phyloP scores from a whole-genome alignment of 2,797 vertebrate species.

The Catamblyrhynchus diadema region DNA sequence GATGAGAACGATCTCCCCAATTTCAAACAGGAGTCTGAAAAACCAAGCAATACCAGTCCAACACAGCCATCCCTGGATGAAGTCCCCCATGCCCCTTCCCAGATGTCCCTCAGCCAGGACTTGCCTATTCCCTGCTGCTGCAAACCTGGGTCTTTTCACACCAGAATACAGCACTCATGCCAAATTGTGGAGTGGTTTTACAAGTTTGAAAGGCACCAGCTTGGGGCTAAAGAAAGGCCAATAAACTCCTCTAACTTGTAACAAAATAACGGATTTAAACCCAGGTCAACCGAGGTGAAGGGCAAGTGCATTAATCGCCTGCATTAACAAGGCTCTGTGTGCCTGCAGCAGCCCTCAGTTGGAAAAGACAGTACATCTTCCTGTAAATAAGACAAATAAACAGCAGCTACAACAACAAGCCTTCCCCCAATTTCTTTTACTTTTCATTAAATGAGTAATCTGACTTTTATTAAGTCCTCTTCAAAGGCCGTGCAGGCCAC shows the following conservation, averaged over 20 bases:
- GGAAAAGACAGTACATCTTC: constrained; percentile 9
- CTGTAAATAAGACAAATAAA: constrained; percentile 57
- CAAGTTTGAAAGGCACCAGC: constrained; percentile 26
- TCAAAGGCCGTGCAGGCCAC: not conserved
- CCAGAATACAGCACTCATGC: not conserved
- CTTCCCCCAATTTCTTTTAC: not conserved
- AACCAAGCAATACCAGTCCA: not conserved
- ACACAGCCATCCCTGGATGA: accelerated
- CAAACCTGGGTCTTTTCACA: not conserved
- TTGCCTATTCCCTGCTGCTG: not conserved
- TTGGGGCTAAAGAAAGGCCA: constrained; percentile 17
- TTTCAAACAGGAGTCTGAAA: not conserved
- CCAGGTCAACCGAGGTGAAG: constrained; percentile 55
- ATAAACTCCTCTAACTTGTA: constrained; percentile 37
- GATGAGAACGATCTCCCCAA: not conserved
- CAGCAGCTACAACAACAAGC: constrained; percentile 45
- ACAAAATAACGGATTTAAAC: constrained; percentile 49
- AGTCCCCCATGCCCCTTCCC: not conserved
- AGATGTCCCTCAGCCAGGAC: not conserved
- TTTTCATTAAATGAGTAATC: constrained; percentile 38
- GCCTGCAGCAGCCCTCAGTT: not conserved
- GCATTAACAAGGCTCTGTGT: constrained; percentile 23
- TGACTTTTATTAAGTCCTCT: constrained; percentile 41
- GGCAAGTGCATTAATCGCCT: constrained; percentile 51
- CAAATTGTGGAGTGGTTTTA: constrained; percentile 36